Evolutionary conservation across 2,797 vertebrate genomes (phyloP).

Genomic region (Triplophysa bombifrons): DNA sequence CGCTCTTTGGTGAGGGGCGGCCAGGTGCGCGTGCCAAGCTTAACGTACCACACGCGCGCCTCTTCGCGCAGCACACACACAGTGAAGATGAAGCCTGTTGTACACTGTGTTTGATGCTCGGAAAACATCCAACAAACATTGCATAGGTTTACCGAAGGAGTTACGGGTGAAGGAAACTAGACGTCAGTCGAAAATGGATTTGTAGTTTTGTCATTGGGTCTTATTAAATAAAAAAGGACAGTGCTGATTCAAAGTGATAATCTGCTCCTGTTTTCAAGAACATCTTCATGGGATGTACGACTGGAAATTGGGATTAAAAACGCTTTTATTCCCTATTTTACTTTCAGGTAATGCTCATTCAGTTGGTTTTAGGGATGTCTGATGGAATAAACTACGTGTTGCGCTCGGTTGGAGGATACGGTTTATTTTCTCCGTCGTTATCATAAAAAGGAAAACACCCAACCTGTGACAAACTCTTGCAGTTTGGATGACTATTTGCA

Average conservation of each 20-base stretch:
- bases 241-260: constrained; percentile 27
- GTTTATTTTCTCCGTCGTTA: constrained; percentile 5
- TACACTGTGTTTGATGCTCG: constrained; percentile 13
- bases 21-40: constrained; percentile 35
- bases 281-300: constrained; percentile 43
- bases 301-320: constrained; percentile 35
- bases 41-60: constrained; percentile 19
- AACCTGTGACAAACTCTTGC: not conserved
- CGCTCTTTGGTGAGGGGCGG: constrained; percentile 27
- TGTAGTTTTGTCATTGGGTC: constrained; percentile 16
- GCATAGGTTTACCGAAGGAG: constrained; percentile 7
- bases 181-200: not conserved
- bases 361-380: not conserved
- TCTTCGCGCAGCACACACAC: not conserved
- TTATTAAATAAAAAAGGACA: not conserved
- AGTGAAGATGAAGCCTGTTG: constrained; percentile 28
- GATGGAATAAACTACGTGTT: constrained; percentile 26
- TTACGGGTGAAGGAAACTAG: not conserved
- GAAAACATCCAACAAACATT: not conserved
- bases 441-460: not conserved
- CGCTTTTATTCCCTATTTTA: constrained; percentile 12
- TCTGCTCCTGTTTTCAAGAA: constrained; percentile 14
- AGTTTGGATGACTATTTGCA: constrained; percentile 12
- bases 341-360: constrained; percentile 31
- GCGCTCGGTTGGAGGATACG: not conserved